Evolutionary conservation across 2,797 vertebrate genomes (phyloP).

Genomic region (Megaceryle alcyon): DNA sequence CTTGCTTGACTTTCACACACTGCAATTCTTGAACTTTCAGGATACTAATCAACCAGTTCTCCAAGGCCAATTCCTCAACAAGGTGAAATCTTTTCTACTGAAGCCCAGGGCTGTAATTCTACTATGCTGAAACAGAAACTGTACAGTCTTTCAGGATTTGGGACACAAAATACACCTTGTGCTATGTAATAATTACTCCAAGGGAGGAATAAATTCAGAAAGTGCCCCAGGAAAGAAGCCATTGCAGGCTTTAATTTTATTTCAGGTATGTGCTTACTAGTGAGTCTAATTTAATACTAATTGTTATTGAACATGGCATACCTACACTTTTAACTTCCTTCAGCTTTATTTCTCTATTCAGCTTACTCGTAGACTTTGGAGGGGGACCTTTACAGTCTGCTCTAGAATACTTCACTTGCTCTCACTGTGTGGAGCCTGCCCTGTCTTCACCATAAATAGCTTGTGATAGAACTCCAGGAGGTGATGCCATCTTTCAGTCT

Average conservation of each 20-base stretch:
- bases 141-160: background rate
- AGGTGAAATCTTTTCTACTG: slow-evolving; percentile 1
- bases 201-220: background rate
- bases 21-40: background rate
- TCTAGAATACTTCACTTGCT: background rate
- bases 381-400: background rate
- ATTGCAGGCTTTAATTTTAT: background rate
- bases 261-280: background rate
- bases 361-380: background rate
- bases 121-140: background rate
- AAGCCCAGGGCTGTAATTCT: background rate
- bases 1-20: background rate
- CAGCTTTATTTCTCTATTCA: background rate
- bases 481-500: background rate
- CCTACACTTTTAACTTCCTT: background rate
- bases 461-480: background rate
- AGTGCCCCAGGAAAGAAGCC: background rate
- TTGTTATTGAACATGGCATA: background rate
- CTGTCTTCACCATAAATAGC: background rate
- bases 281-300: background rate
- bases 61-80: background rate
- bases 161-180: background rate
- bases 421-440: background rate
- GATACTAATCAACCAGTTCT: background rate
- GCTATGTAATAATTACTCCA: background rate